Percentiles rank a stretch among this genome's conserved stretches.
Conservation (phyloP, 2,113 vertebrate species). For the Xenus cinereus region DNA sequence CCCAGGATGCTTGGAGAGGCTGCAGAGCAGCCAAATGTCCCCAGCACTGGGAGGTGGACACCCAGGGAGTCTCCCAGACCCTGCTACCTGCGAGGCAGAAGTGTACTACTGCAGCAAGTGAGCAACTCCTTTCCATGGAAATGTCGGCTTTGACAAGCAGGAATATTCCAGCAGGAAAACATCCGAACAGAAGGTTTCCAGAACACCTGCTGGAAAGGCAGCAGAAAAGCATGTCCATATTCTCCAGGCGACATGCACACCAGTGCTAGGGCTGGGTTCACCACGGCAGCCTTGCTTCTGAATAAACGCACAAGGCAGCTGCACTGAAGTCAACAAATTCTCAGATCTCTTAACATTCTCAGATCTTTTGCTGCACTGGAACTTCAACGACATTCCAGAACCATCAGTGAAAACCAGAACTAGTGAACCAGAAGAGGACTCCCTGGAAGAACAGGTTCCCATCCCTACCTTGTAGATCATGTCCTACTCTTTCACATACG, state of each 20-base stretch:
- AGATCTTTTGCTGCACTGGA: not conserved
- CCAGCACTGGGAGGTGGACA: not conserved
- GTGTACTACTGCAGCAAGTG: not conserved
- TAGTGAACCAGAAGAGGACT: not conserved
- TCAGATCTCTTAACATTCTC: fast-evolving
- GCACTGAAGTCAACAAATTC: not conserved
- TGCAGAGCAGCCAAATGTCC: not conserved
- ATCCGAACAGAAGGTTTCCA: not conserved
- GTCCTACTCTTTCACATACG: not conserved
- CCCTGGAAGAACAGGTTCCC: not conserved
- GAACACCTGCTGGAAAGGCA: fast-evolving
- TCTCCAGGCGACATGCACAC: not conserved
- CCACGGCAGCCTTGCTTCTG: not conserved
- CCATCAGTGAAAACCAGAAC: not conserved
- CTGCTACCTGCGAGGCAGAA: not conserved
- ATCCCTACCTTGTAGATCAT: not conserved
- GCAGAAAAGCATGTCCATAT: not conserved
- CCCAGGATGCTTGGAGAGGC: not conserved
- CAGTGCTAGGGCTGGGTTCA: not conserved
- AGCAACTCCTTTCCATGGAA: not conserved
- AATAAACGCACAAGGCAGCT: not conserved
- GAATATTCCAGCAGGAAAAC: not conserved
- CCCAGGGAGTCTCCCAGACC: not conserved
- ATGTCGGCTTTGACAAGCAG: not conserved
- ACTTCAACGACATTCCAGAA: not conserved